Base-by-base conservation (phyloP, 2,797 vertebrate genomes). In the Pelodytes ibericus region DNA sequence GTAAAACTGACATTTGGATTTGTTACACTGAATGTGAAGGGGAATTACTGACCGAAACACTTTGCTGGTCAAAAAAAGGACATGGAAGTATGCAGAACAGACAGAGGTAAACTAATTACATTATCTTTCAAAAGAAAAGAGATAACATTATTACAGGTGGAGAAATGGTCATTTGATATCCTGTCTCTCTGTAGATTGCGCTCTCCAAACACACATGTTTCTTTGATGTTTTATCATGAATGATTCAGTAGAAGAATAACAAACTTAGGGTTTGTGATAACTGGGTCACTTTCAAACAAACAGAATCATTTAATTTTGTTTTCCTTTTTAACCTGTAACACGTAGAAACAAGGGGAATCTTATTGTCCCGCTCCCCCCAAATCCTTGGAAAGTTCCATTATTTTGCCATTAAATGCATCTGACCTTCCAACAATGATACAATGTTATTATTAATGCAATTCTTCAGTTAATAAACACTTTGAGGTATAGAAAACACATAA, bases 181-280 rank as follows among this genome's bases (percentile, higher is more conserved):
- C 66, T 62, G 74, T 11, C 51, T 75, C 33, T 56, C 65, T 76
- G 74, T 20, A 20, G 56, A 56, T 20, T 31, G 25, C n/a, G 31
- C 66, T 20, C 30, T 22, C 15, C 24, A 27, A 66, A 33, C 59
- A 41, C 1, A 72, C 49, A 60, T 58, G 71, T 57, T 0, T 0
- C 39, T 33, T 71, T 24, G 65, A 15, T 81, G 73, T 79, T 69
- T 36, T 59, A 2, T 71, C 15, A 2, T 39, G 26, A 4, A 0
- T 22, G 0, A 16, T 64, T 1, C 0, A 1, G 3, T 41, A 15
- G 51, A 80, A 72, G 20, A 68, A 74, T 66, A 51, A 75, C 60
- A 71, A 10, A 0, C 0, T 0, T 2, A 0, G 24, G 20, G n/a
- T 62, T 62, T 62, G 18, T 62, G 18, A 36, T 30, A 44, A 18